phyloP scores from a whole-genome alignment of 1,140 invertebrate species.

The Hylyphantes graminicola region DNA sequence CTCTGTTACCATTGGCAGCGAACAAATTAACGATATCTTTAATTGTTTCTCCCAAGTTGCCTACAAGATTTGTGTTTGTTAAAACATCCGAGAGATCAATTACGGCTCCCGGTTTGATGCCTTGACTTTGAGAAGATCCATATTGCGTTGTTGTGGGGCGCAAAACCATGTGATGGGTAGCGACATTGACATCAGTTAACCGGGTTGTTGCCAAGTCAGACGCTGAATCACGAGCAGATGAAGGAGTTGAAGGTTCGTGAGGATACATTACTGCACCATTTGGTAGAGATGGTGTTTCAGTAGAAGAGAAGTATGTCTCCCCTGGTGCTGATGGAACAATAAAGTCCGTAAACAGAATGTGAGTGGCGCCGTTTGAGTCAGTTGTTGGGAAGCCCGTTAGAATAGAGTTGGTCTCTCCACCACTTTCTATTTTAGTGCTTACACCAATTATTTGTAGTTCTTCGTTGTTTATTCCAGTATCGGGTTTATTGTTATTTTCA shows the following conservation, averaged over 20 bases:
- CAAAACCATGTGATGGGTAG: slow-evolving; percentile 40
- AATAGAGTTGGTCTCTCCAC: slow-evolving; percentile 25
- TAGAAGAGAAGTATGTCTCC: background rate
- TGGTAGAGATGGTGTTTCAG: slow-evolving; percentile 20
- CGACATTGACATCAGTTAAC: slow-evolving; percentile 48
- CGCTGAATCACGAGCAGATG: slow-evolving; percentile 40
- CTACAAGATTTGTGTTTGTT: slow-evolving; percentile 62
- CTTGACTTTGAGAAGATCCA: slow-evolving; percentile 39
- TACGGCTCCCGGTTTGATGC: slow-evolving; percentile 63
- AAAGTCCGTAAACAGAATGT: slow-evolving; percentile 63
- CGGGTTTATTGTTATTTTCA: background rate
- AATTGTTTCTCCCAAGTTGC: slow-evolving; percentile 64
- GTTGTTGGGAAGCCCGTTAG: slow-evolving; percentile 53
- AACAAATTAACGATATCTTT: slow-evolving; percentile 65
- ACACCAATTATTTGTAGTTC: slow-evolving; percentile 48
- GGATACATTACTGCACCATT: background rate
- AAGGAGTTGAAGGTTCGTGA: slow-evolving; percentile 32
- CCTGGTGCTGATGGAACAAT: slow-evolving; percentile 42
- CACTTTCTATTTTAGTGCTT: slow-evolving; percentile 39
- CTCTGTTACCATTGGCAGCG: slow-evolving; percentile 60
- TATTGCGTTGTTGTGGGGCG: slow-evolving; percentile 45
- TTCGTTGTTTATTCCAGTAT: background rate
- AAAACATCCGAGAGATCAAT: slow-evolving; percentile 64
- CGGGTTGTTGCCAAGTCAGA: slow-evolving; percentile 47
- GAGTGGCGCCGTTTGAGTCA: slow-evolving; percentile 59